Evolutionary conservation across 2,888 invertebrate species (phyloP).

Genomic region (Byasa hedistus): DNA sequence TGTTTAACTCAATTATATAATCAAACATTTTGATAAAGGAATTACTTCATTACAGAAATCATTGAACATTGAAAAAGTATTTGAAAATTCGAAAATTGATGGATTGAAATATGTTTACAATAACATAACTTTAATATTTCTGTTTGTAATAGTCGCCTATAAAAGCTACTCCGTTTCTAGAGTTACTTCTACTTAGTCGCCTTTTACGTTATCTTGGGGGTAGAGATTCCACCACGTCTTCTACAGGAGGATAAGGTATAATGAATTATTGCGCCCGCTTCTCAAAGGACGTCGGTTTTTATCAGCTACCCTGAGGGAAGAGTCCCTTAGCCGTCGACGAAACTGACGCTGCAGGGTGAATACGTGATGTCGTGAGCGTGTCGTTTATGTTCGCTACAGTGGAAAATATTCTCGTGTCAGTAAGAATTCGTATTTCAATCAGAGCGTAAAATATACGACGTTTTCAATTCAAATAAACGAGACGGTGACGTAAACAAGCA

Average conservation of each 20-base stretch:
- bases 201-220: too few relatives aligned
- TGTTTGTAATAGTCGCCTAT: too few relatives aligned
- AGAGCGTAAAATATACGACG: constrained; percentile 15
- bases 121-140: too few relatives aligned
- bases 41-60: neutral
- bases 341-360: constrained; percentile 24
- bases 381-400: constrained; percentile 19
- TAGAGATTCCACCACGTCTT: too few relatives aligned
- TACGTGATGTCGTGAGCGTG: constrained; percentile 21
- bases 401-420: constrained; percentile 23
- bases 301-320: neutral
- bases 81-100: too few relatives aligned
- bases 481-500: neutral
- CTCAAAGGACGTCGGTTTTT: neutral
- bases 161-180: too few relatives aligned
- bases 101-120: too few relatives aligned
- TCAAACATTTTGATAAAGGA: neutral
- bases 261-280: neutral
- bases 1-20: neutral
- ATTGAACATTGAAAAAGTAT: neutral
- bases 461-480: neutral
- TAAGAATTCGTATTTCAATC: constrained; percentile 17
- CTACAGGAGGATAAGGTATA: neutral
- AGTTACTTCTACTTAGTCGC: too few relatives aligned
- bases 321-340: constrained; percentile 15